Conservation (phyloP, 2,888 invertebrate genomes). For the Sesia apiformis region DNA sequence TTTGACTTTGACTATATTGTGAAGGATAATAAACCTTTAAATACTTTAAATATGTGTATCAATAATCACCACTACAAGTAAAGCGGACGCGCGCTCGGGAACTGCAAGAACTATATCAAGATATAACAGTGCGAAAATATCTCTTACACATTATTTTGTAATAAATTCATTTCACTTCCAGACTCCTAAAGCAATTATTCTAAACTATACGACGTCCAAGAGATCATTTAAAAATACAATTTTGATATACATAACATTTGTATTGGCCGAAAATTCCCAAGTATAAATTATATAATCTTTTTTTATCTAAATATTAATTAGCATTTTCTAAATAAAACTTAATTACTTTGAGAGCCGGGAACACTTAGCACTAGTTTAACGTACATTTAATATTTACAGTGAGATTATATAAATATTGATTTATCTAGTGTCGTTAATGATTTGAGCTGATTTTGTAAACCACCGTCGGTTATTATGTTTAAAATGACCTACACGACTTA, state of each 20-base stretch:
- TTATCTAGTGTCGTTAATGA: conserved; percentile 67
- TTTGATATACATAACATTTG: conserved; percentile 67
- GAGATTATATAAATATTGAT: conserved; percentile 66
- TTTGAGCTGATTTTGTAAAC: conserved; percentile 63
- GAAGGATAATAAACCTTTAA: neutral
- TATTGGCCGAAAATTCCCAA: conserved; percentile 65
- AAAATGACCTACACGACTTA: conserved; percentile 27
- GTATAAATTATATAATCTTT: conserved; percentile 54
- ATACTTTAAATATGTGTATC: neutral
- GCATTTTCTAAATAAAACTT: conserved; percentile 59
- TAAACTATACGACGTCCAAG: conserved; percentile 57
- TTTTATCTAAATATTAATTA: conserved; percentile 34
- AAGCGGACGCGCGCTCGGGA: no score
- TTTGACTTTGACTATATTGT: neutral
- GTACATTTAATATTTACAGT: conserved; percentile 67
- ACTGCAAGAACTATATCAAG: conserved; percentile 15
- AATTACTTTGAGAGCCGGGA: conserved; percentile 75
- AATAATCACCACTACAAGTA: no score
- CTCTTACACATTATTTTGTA: conserved; percentile 51
- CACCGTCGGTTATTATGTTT: conserved; percentile 20
- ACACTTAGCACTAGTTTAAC: conserved; percentile 56
- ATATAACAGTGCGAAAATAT: conserved; percentile 73
- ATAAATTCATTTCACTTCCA: conserved; percentile 71
- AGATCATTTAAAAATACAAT: conserved; percentile 74
- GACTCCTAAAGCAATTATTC: conserved; percentile 71